Evolutionary conservation across 1,140 invertebrate species (phyloP).

Genomic region (Coenobita brevimanus): DNA sequence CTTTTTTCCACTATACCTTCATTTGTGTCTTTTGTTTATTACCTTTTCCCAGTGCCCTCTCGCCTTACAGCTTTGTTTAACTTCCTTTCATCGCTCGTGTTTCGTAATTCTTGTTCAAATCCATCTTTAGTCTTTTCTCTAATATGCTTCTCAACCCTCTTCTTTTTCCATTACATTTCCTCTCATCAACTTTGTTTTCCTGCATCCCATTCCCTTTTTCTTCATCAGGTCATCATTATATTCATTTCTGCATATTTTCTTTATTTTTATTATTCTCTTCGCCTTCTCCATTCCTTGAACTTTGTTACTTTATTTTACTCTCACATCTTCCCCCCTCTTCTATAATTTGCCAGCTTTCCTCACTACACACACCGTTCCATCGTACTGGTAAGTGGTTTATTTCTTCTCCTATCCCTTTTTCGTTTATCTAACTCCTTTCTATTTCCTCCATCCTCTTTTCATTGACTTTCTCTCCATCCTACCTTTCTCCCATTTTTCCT

Average conservation of each 20-base stretch:
- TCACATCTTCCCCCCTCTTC: not conserved
- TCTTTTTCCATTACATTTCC: not conserved
- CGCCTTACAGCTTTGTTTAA: not conserved
- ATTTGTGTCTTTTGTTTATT: not conserved
- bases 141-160: not conserved
- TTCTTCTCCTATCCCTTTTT: too few species aligned
- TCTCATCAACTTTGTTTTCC: not conserved
- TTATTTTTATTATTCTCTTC: not conserved
- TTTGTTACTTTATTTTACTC: not conserved
- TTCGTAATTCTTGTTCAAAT: not conserved
- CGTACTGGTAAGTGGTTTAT: too few species aligned
- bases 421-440: too few species aligned
- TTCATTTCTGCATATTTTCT: not conserved
- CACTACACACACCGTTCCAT: too few species aligned
- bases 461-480: too few species aligned
- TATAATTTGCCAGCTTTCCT: too few species aligned
- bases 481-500: too few species aligned
- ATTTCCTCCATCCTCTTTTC: too few species aligned
- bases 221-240: not conserved
- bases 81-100: not conserved
- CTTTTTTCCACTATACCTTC: not conserved
- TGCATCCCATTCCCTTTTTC: not conserved
- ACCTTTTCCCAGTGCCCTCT: not conserved
- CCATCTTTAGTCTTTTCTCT: not conserved
- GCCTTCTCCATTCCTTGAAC: not conserved